Evolutionary conservation across 2,113 vertebrate species (phyloP).

Genomic region (Lutjanus erythropterus): DNA sequence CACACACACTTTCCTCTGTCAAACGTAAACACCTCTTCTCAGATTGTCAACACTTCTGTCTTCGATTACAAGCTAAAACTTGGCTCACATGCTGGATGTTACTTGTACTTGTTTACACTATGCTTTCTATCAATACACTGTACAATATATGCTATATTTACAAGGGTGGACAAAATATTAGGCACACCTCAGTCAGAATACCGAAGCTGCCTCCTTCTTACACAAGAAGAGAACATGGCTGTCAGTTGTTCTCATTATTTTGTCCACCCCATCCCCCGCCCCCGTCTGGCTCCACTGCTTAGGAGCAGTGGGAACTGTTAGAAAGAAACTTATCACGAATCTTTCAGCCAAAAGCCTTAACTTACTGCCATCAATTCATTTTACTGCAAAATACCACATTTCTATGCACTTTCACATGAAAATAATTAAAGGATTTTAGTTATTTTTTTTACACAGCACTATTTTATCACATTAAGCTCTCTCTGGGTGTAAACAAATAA

Average conservation of each 20-base stretch:
- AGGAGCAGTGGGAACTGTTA: background rate
- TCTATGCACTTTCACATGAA: constrained; percentile 59
- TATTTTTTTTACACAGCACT: background rate
- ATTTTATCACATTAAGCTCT: background rate
- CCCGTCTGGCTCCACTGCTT: background rate
- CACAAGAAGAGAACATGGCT: background rate
- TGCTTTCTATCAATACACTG: background rate
- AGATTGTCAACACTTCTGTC: background rate
- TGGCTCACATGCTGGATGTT: background rate
- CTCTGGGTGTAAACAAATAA: background rate
- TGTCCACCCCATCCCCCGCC: background rate
- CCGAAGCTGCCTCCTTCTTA: background rate
- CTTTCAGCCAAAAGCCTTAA: constrained; percentile 72
- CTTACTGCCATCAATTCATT: constrained; percentile 28
- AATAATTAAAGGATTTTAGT: background rate
- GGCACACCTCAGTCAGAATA: background rate
- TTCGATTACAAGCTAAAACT: background rate
- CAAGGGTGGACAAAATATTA: background rate
- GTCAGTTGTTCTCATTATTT: background rate
- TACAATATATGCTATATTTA: background rate
- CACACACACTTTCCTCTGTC: background rate
- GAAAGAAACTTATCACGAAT: background rate
- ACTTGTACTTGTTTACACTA: constrained; percentile 17
- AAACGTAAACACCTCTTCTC: background rate
- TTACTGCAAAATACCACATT: background rate